These are phyloP conservation scores for Hoplostethus mediterraneus DNA, from an alignment of 2,797 vertebrate species.

Conservation along the genomic window DNA sequence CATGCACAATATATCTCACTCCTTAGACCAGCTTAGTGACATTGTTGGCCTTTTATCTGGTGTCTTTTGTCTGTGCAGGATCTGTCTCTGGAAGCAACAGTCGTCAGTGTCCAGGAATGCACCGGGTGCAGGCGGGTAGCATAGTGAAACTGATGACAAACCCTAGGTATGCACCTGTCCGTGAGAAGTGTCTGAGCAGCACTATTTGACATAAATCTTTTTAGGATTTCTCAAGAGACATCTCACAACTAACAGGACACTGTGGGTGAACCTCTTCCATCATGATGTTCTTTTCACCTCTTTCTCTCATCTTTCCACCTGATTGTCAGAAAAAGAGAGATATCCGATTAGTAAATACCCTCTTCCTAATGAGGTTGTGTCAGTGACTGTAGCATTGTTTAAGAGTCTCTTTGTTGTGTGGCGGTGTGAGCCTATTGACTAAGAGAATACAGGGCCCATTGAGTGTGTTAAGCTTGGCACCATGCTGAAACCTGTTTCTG, in stretches of 20 bases:
- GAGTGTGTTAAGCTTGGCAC: neutral
- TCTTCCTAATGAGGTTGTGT: neutral
- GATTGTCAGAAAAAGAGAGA: neutral
- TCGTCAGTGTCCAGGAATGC: constrained; percentile 71
- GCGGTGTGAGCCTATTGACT: constrained; percentile 4
- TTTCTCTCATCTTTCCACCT: neutral
- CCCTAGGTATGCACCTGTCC: constrained; percentile 40
- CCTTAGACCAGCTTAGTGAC: constrained; percentile 70
- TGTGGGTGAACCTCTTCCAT: constrained; percentile 11
- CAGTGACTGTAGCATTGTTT: neutral
- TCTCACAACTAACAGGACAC: constrained; percentile 23
- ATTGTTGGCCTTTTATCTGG: constrained; percentile 56
- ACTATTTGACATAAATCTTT: constrained; percentile 19
- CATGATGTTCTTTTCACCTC: neutral
- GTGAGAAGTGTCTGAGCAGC: constrained; percentile 1
- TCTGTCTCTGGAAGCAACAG: constrained; percentile 27
- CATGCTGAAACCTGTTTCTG: constrained; percentile 5
- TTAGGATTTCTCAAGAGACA: constrained; percentile 9
- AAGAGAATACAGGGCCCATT: neutral
- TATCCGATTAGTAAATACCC: neutral
- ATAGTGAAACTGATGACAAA: constrained; percentile 60
- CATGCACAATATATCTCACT: constrained; percentile 26
- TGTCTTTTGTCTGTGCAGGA: constrained; percentile 23
- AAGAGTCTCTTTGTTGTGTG: neutral
- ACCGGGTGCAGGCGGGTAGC: neutral